A percentile compares a stretch with the other conserved stretches of the same genome.
Evolutionary conservation across 2,888 invertebrate genomes (phyloP).

Genomic region (Diogma glabrata): DNA sequence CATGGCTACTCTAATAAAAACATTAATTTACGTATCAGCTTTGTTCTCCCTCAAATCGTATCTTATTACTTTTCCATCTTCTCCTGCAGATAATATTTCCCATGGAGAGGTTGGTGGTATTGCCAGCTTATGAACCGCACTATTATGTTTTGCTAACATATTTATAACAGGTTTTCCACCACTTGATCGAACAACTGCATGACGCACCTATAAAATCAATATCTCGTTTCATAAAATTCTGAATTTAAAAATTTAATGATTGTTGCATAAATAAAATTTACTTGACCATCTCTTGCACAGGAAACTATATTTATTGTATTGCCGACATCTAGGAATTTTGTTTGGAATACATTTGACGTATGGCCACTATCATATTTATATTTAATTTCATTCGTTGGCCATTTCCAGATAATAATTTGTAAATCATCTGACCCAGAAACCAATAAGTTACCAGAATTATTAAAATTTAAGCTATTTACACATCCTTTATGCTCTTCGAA

Average conservation of each 20-base stretch:
- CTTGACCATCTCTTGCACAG: conserved; percentile 82
- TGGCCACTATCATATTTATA: conserved; percentile 71
- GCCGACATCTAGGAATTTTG: conserved; percentile 69
- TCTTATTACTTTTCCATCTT: conserved; percentile 72
- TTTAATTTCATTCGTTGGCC: conserved; percentile 57
- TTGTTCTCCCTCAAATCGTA: conserved; percentile 60
- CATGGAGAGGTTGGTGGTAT: conserved; percentile 64
- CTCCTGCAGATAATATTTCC: conserved; percentile 72
- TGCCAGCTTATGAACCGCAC: conserved; percentile 77
- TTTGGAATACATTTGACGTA: conserved; percentile 78
- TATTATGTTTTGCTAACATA: conserved; percentile 56
- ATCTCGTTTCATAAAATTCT: no score
- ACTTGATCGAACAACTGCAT: conserved; percentile 45
- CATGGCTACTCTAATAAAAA: no score
- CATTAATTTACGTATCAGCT: conserved; percentile 14
- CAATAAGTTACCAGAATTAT: conserved; percentile 53
- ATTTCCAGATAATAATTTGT: conserved; percentile 80
- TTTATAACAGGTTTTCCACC: conserved; percentile 30
- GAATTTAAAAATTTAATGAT: conserved; percentile 38
- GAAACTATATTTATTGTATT: conserved; percentile 76
- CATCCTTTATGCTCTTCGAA: conserved; percentile 76
- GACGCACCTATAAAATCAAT: conserved; percentile 45
- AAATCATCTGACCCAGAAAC: conserved; percentile 90
- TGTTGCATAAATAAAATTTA: no score
- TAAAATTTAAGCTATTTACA: conserved; percentile 88